Base-by-base conservation (phyloP, 2,113 vertebrate genomes). In the Polypterus senegalus region DNA sequence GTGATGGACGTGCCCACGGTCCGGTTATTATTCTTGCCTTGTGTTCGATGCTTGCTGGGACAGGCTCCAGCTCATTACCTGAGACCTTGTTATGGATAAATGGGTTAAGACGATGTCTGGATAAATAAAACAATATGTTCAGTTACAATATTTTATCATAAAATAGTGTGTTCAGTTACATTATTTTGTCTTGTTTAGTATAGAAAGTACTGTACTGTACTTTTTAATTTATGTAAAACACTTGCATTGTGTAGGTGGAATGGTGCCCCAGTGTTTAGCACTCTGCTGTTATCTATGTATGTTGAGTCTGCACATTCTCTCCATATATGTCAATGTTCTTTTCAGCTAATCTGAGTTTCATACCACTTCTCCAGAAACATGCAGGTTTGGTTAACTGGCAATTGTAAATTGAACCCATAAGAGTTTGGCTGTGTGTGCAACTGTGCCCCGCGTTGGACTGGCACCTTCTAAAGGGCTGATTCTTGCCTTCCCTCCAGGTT, bases 281-380 rank as follows among this genome's bases (percentile, higher is more conserved):
- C 7, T 56, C 8, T 57, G 61, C 57, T 46, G 58, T 59, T 49
- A 44, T 57, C 3, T 63, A 4, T 45, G 53, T 59, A 53, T 59
- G 9, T 65, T 77, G 49, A 51, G 49, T 7, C 6, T 7, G 49
- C 9, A 9, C 49, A 51, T 7, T 51, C 49, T 7, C 6, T 51
- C 6, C 6, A 51, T 7, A 51, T 6, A 51, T 6, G 49, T 51
- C 6, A 9, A 9, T 2, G 49, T 51, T 6, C 49, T 9, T 51
- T 51, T 51, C 49, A 51, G 49, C 2, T 51, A 9, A 9, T 51
- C 49, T 51, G 6, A 9, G 6, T 51, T 51, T 51, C 6, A 9
- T 9, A 6, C 6, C 9, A 51, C 49, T 7, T 51, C 6, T 51
- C 9, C 9, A 9, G 6, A 51, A 51, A 51, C 49, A 9, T 51